Evolutionary conservation across 1,140 invertebrate species (phyloP).

Genomic region (Protaetia brevitarsis): DNA sequence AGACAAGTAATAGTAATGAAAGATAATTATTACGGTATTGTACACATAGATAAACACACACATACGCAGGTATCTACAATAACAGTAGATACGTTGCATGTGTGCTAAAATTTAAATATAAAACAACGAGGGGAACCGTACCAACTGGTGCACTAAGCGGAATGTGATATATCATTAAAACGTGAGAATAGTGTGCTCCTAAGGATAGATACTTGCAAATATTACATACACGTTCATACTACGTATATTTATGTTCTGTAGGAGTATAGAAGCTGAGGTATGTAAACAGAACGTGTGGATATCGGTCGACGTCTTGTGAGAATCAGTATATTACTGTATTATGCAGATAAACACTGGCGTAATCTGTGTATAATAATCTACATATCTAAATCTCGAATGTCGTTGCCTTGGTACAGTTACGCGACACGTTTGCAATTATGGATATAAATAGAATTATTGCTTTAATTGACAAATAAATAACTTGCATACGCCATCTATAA

Average conservation of each 20-base stretch:
- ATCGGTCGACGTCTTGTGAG: neutral
- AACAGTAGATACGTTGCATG: no score
- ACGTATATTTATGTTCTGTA: no score
- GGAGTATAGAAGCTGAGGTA: neutral
- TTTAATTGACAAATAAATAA: neutral
- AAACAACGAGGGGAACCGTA: neutral
- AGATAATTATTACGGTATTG: neutral
- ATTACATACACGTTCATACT: no score
- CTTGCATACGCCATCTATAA: neutral
- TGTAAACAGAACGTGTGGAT: neutral
- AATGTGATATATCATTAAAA: neutral
- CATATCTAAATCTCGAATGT: no score
- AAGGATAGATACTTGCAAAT: no score
- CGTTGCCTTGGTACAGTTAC: neutral
- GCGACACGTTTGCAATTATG: neutral
- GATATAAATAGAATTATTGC: neutral
- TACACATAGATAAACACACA: no score
- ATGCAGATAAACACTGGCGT: no score
- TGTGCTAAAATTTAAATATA: slow-evolving; percentile 8
- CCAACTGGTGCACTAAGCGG: neutral
- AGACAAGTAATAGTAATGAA: neutral
- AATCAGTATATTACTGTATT: neutral
- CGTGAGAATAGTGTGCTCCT: neutral
- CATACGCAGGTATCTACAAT: no score
- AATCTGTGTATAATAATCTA: no score